Percentiles rank a stretch among this genome's conserved stretches.
These are phyloP conservation scores for Lagopus leucura DNA, from an alignment of 2,113 vertebrate genomes.

Conservation along the genomic window DNA sequence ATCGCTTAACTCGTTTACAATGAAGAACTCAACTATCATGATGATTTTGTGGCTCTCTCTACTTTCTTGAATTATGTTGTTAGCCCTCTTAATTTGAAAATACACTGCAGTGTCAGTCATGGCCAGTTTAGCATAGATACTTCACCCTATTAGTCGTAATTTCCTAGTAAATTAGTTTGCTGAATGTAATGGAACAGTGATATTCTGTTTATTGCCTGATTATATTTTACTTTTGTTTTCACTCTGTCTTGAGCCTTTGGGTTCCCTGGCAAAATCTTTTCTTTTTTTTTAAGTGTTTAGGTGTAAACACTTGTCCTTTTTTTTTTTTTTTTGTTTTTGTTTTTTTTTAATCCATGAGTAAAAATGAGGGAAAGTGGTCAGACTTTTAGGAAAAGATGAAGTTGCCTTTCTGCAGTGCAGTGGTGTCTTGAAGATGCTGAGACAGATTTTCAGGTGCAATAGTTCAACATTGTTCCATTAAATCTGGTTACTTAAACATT, in stretches of 20 bases:
- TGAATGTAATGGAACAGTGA: background rate
- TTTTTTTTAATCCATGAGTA: background rate
- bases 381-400: background rate
- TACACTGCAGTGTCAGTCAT: background rate
- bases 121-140: background rate
- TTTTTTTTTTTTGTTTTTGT: background rate
- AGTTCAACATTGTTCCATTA: background rate
- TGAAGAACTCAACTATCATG: background rate
- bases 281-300: background rate
- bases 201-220: background rate
- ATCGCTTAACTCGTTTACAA: background rate
- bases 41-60: background rate
- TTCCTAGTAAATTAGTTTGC: background rate
- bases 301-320: background rate
- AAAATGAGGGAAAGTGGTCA: background rate
- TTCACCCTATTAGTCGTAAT: background rate
- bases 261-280: background rate
- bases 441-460: background rate
- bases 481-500: background rate
- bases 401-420: background rate
- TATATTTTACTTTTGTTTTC: background rate
- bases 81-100: background rate
- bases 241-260: background rate
- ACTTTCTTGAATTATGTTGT: background rate
- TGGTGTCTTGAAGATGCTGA: background rate